Base-by-base conservation (phyloP, 2,113 vertebrate species). In the Tupaia chinensis region DNA sequence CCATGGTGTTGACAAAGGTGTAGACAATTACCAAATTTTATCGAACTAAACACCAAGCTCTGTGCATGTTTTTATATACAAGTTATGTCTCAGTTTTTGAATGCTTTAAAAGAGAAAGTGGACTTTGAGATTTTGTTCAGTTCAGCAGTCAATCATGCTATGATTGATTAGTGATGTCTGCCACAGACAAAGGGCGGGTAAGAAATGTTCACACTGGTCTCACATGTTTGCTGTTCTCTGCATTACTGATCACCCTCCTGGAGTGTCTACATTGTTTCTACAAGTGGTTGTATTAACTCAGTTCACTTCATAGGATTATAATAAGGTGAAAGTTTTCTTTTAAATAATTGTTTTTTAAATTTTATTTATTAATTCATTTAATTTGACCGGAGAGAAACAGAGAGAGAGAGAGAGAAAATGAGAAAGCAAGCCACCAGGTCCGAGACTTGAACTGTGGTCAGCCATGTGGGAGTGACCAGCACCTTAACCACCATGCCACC, bases 51-150 rank as follows among this genome's bases (percentile, higher is more conserved):
- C 65, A 58, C 83, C 76, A 80, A 80, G 34, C 23, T 68, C 44
- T 84, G 15, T 60, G n/a, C 32, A 56, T 87, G 32, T 61, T 87
- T 17, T 79, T 76, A 69, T 70, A 27, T 61, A 56, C 66, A 86
- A 88, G 86, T 54, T 61, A 83, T 66, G 80, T 72, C 54, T 86
- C 20, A 7, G 9, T 68, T 81, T 84, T 65, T 14, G 61, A 69
- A 79, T 22, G 14, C 60, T 80, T 93, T 94, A 34, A 60, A 83
- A 87, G 53, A 96, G 63, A 89, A 63, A 20, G 68, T 81, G 19
- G 70, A 87, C 85, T 82, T 80, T 94, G 78, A 97, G 68, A 81
- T 89, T 17, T 69, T 15, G 58, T 68, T 58, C 70, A 44, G 23
- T 70, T 94, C 70, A 65, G 73, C 29, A 80, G 20, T 66, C 53